Conservation (phyloP, 2,113 vertebrate species). For the Macroglossus sobrinus region DNA sequence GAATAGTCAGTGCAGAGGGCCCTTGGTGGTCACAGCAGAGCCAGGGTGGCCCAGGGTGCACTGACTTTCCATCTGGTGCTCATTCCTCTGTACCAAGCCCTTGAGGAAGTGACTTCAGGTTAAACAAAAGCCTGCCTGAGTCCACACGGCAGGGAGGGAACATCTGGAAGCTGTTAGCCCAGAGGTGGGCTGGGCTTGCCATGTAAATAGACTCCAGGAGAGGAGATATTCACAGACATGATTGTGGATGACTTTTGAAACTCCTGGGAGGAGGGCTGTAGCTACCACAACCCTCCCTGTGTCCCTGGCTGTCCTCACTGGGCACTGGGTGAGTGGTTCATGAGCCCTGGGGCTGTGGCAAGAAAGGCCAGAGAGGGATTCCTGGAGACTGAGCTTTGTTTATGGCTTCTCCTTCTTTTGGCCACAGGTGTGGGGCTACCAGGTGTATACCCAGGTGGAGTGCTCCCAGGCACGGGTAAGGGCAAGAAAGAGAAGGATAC, state of each 20-base stretch:
- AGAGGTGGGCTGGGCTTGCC: constrained; percentile 46
- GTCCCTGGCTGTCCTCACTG: not conserved
- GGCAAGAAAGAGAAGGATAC: not conserved
- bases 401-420: not conserved
- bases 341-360: not conserved
- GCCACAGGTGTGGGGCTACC: constrained; percentile 83
- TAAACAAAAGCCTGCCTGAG: constrained; percentile 48
- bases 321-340: not conserved
- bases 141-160: constrained; percentile 34
- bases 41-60: not conserved
- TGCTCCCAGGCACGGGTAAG: constrained; percentile 85
- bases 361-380: not conserved
- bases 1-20: not conserved
- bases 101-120: constrained; percentile 68
- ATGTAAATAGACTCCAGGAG: constrained; percentile 57
- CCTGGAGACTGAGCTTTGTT: not conserved
- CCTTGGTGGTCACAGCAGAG: not conserved
- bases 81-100: not conserved
- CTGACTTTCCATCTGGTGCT: not conserved
- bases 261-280: not conserved
- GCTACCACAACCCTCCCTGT: not conserved
- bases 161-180: constrained; percentile 71
- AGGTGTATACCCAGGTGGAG: constrained; percentile 83
- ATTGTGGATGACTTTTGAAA: constrained; percentile 19
- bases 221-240: not conserved